These are phyloP conservation scores for Zosterops hypoxanthus DNA, from an alignment of 2,113 vertebrate species.

Conservation along the genomic window DNA sequence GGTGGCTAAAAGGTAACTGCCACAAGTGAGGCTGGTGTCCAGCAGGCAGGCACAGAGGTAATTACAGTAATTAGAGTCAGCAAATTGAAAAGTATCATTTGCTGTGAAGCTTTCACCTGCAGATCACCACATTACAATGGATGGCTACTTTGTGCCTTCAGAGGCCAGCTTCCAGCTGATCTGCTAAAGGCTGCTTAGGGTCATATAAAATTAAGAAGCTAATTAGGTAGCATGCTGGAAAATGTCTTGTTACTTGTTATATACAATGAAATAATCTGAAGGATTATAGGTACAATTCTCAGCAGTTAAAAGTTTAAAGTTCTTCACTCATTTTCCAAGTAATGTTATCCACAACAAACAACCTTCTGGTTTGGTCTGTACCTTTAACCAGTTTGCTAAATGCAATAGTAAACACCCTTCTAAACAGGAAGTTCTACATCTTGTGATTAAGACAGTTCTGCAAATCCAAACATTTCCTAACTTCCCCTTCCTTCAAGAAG, in stretches of 20 bases:
- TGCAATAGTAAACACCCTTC: not conserved
- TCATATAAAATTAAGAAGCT: not conserved
- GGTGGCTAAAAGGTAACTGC: not conserved
- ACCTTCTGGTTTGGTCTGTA: not conserved
- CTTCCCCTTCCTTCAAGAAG: conserved; percentile 69
- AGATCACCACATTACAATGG: not conserved
- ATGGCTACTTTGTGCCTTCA: not conserved
- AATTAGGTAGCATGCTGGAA: not conserved
- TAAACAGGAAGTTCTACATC: conserved; percentile 62
- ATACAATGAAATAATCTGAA: not conserved
- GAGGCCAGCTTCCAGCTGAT: not conserved
- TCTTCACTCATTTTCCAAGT: not conserved
- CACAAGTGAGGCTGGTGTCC: not conserved
- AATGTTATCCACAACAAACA: not conserved
- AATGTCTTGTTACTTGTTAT: not conserved
- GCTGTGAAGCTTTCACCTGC: not conserved
- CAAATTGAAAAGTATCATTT: not conserved
- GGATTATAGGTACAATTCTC: not conserved
- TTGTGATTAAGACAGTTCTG: not conserved
- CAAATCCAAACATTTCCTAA: conserved; percentile 28
- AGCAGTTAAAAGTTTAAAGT: not conserved
- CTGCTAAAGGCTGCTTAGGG: not conserved
- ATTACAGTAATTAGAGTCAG: not conserved
- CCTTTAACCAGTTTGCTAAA: conserved; percentile 24
- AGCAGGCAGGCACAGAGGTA: not conserved